Evolutionary conservation across 1,140 invertebrate genomes (phyloP), one percentile per base, ranked within the genome.

Genomic region (Nautilus pompilius): DNA sequence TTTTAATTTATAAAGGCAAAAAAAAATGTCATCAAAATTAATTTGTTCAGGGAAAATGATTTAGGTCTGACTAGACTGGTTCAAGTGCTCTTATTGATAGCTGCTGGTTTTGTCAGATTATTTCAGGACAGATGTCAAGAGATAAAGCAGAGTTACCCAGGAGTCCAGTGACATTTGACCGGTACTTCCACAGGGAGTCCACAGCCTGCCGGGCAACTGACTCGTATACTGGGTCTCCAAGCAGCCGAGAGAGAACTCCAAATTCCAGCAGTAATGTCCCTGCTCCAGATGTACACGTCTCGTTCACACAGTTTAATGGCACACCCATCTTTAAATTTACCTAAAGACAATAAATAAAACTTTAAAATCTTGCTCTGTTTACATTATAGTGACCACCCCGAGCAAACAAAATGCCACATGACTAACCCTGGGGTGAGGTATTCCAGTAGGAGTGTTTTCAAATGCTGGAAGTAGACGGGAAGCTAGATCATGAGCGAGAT

Each of bases 281-380:
- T 57, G 88, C 87, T 33, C 88, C 89, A 32, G 89, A 86, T 34
- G 88, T 88, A 76, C 89, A 90, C 0, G 89, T 90, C 65, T 89
- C 86, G 49, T 87, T 87, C 0, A 83, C 75, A 49, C 84, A 83
- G 58, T 85, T 75, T 15, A 55, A 53, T 17, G 87, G 86, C 22
- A 89, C 84, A 36, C 89, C 89, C 60, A 83, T 71, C 24, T 79
- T 72, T 57, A 90, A 73, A 78, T 89, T 88, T 0, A 89, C 84
- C 81, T 87, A 62, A 34, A 69, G 63, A 34, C 29, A n/a, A 54
- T 53, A 66, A 60, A 32, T 24, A 53, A 53, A 20, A 53, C 24
- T 49, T 49, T 49, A 17, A 49, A 17, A 1, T 28, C 51, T 45
- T 13, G 17, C 15, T n/a, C 36, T 41, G 8, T 41, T 41, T 41